Evolutionary conservation across 1,140 invertebrate genomes (phyloP), one percentile per base, ranked within the genome.

Genomic region (Hycleus phaleratus): DNA sequence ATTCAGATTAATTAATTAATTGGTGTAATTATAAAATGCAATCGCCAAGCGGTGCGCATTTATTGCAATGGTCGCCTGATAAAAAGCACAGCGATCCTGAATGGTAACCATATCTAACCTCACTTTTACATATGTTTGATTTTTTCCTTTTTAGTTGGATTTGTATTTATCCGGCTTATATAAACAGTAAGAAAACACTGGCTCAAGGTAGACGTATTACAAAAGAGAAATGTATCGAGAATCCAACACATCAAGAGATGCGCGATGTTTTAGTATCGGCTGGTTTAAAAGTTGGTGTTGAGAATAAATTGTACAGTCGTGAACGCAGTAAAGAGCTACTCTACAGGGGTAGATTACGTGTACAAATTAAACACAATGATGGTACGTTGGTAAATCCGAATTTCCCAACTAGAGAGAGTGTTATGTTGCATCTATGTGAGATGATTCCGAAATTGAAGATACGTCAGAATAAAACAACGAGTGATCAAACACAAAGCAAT

Each of bases 141-240:
- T 11, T 56, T 42, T 4, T 26, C 48, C 51, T 65, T 77, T 76
- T 10, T 70, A 94, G 95, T 68, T 98, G 95, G 95, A 84, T 97
- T 53, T 95, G 92, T 67, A 89, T 99, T 54, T 98, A 98, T 77
- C 97, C 97, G 42, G 86, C 92, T 0, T 98, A 98, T 67, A 79
- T 98, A 18, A 98, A 98, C 69, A 94, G 85, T 61, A 96, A 93
- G 68, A 96, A 93, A 74, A 93, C 91, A 0, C 70, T 89, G 26
- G 87, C 88, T 2, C 84, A 95, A 73, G 96, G 96, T 6, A 79
- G 96, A 25, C 84, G 86, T 62, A 75, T 99, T 24, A 74, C 86
- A 4, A 93, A 94, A 75, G 79, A 85, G 2, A 86, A 88, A 73
- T 93, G 90, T 71, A 87, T 98, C 2, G 91, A 97, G 60, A 96